Evolutionary conservation across 1,140 invertebrate species (phyloP).

Genomic region (Leptopilina boulardi): DNA sequence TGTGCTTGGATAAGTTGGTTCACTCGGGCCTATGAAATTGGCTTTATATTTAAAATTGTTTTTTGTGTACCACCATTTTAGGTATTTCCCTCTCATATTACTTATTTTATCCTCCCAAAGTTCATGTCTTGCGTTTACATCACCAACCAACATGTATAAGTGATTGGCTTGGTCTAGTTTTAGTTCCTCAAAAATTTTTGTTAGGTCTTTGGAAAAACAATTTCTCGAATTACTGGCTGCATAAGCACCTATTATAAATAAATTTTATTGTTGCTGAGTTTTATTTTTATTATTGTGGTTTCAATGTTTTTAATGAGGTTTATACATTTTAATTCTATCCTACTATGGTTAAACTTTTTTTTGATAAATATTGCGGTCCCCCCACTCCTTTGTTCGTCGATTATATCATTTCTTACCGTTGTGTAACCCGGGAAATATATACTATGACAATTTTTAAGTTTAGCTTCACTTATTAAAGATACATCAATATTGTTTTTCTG

Average conservation of each 20-base stretch:
- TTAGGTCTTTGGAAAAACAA: background rate
- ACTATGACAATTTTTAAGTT: background rate
- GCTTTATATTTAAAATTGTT: no score
- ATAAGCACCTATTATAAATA: background rate
- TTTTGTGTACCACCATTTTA: no score
- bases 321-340: background rate
- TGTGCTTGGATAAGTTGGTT: no score
- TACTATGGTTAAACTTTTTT: background rate
- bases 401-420: background rate
- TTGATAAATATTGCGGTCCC: background rate
- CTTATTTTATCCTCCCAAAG: no score
- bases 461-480: background rate
- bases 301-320: background rate
- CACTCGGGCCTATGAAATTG: no score
- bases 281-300: background rate
- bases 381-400: background rate
- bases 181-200: background rate
- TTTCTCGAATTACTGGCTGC: background rate
- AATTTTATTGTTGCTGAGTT: background rate
- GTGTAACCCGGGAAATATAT: background rate
- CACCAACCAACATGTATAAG: no score
- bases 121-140: no score
- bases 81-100: no score
- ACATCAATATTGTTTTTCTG: background rate
- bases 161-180: background rate